A percentile compares a stretch with the other conserved stretches of the same genome.
Conservation (phyloP, 1,140 invertebrate genomes). For the Ips typographus region DNA sequence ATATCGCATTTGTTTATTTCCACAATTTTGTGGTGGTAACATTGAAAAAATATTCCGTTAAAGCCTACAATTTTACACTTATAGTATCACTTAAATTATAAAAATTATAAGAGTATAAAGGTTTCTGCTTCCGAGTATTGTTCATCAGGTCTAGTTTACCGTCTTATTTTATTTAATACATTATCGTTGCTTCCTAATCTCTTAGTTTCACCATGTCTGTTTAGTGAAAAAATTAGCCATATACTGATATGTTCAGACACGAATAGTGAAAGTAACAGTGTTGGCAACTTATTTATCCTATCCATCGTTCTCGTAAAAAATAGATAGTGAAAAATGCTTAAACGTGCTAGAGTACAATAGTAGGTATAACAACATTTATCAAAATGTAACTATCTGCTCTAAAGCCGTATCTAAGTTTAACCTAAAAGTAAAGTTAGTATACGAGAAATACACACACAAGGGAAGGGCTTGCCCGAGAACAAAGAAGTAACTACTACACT, state of each 20-base stretch:
- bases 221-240: no score
- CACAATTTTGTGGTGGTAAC: constrained; percentile 46
- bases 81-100: constrained; percentile 41
- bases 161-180: constrained; percentile 27
- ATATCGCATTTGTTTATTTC: constrained; percentile 46
- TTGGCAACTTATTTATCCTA: background rate
- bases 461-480: constrained; percentile 2
- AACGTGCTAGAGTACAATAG: constrained; percentile 28
- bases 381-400: constrained; percentile 26
- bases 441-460: constrained; percentile 12
- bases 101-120: constrained; percentile 28
- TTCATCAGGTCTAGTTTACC: constrained; percentile 39
- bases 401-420: constrained; percentile 9
- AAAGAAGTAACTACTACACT: background rate
- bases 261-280: background rate
- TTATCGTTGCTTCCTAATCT: background rate
- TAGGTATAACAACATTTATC: constrained; percentile 33
- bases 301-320: background rate
- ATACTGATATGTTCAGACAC: background rate
- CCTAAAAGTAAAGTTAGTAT: constrained; percentile 25
- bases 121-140: constrained; percentile 42
- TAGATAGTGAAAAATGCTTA: constrained; percentile 30
- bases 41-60: constrained; percentile 45
- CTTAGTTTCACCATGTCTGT: background rate
- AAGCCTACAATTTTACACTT: constrained; percentile 42